phyloP scores from a whole-genome alignment of 2,113 vertebrate genomes.

The Nibea coibor region DNA sequence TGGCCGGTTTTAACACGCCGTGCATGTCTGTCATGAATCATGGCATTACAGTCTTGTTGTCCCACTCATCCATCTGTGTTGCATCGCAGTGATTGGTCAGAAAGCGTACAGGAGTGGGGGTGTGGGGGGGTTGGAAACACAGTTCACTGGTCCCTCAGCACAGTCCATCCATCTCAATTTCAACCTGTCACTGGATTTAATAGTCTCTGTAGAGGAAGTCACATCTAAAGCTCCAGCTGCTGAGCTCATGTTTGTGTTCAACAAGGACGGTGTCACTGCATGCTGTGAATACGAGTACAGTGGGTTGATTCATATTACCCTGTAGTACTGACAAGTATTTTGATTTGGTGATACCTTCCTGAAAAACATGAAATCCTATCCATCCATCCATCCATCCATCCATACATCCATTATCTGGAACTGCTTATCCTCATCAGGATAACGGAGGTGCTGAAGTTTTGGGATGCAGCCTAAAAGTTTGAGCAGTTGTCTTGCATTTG shows the following conservation, averaged over 20 bases:
- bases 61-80: slow-evolving; percentile 36
- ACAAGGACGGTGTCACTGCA: neutral
- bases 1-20: slow-evolving; percentile 9
- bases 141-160: slow-evolving; percentile 15
- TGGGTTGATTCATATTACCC: neutral
- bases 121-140: neutral
- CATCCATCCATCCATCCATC: too few species aligned
- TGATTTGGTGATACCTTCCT: neutral
- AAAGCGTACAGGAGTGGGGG: neutral
- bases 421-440: too few species aligned
- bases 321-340: neutral
- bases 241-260: slow-evolving; percentile 7
- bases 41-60: slow-evolving; percentile 21
- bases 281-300: neutral
- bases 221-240: neutral
- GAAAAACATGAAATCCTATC: neutral
- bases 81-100: neutral
- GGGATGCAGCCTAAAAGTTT: neutral
- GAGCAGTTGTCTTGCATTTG: neutral
- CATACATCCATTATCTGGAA: too few species aligned
- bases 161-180: slow-evolving; percentile 37
- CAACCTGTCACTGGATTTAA: slow-evolving; percentile 34
- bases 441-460: neutral
- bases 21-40: slow-evolving; percentile 31
- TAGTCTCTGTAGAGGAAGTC: slow-evolving; percentile 18